Evolutionary conservation across 2,113 vertebrate genomes (phyloP), one percentile per base, ranked within the genome.

Genomic region (Xiphias gladius): DNA sequence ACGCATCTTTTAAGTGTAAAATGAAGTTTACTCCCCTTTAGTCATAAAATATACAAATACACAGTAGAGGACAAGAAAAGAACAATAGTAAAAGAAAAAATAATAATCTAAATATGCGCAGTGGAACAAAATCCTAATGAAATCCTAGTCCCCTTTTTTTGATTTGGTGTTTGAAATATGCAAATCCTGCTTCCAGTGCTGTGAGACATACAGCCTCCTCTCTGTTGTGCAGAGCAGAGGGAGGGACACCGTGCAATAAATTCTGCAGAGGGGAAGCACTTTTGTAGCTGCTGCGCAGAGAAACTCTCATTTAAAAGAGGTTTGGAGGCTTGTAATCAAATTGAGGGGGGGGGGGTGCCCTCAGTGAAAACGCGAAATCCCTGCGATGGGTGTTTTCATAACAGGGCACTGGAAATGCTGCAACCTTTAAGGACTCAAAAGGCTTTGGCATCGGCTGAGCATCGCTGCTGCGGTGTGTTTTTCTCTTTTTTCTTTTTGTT

Each of bases 261-360:
- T 46, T 46, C 39, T 76, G 75, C 79, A n/a, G 79, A 64, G 30
- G 35, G 85, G 88, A 82, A 82, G 61, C 76, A 32, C 79, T 77
- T 85, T 77, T 75, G 78, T 73, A 26, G 80, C 73, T 19, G 52
- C 68, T 46, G 77, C 73, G 54, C 64, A 75, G 39, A 64, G 69
- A 57, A 76, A 12, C 24, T 39, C 14, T 54, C 73, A 26, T 39
- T 57, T 68, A 58, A 32, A 65, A 35, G 37, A 64, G 64, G 19
- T 63, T 82, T 41, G 65, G 2, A 79, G 30, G 46, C 7, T 8
- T 30, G 30, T 70, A 66, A 69, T 73, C 10, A 59, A 50, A 73
- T 0, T 9, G 37, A 73, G 35, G 57, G 37, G n/a, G n/a, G n/a
- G n/a, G n/a, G 11, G 35, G 35, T 9, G 1, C 37, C 22, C 28